Conservation (phyloP, 2,888 invertebrate species). For the Octodonta nipae region DNA sequence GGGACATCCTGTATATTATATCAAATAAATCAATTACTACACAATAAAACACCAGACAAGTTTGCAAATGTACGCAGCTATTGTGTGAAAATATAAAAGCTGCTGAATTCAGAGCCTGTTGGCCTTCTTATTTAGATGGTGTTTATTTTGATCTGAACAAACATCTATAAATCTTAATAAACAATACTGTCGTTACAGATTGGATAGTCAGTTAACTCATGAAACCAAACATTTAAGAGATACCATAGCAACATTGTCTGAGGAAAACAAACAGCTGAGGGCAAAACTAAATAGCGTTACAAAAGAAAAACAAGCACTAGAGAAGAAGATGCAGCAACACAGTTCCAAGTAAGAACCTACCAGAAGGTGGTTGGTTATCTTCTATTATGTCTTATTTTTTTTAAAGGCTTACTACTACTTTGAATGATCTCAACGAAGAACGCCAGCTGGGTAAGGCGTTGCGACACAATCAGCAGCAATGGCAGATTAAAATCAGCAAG, state of each 20-base stretch:
- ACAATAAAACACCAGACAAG: no score
- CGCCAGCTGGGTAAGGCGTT: conserved; percentile 68
- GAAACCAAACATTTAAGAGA: conserved; percentile 34
- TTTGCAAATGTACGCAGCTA: no score
- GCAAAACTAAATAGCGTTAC: conserved; percentile 41
- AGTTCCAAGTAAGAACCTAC: conserved; percentile 39
- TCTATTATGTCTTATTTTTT: conserved; percentile 4
- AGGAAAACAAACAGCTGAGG: conserved; percentile 36
- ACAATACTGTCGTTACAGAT: conserved; percentile 14
- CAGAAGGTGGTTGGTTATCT: background rate
- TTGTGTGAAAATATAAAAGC: no score
- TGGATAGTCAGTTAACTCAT: conserved; percentile 29
- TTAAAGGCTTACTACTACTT: conserved; percentile 48
- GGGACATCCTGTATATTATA: no score
- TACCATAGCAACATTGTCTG: conserved; percentile 36
- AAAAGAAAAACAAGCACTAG: conserved; percentile 54
- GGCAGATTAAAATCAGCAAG: conserved; percentile 49
- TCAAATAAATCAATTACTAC: no score
- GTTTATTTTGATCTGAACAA: no score
- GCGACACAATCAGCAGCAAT: conserved; percentile 58
- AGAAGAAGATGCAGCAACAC: conserved; percentile 55
- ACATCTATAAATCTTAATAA: no score
- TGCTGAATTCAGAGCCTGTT: no score
- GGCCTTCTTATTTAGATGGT: no score
- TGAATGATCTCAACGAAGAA: conserved; percentile 68